phyloP scores from a whole-genome alignment of 1,140 invertebrate genomes.

The Bradynema listronoti region DNA sequence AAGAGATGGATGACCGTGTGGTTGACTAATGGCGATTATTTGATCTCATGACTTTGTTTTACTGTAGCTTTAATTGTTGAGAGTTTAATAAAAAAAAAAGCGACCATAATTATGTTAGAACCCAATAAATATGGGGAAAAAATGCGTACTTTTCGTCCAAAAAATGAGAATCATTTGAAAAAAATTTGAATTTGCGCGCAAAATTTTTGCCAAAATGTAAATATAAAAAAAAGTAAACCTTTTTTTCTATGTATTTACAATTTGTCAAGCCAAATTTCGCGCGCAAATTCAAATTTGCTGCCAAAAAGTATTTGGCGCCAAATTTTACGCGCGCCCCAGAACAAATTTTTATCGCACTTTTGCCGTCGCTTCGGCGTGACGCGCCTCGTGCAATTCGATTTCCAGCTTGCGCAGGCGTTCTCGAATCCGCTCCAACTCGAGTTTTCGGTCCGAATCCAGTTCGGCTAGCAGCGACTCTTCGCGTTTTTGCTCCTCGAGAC shows the following conservation, averaged over 20 bases:
- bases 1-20: too few species aligned
- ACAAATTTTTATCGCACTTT: not conserved
- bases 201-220: too few species aligned
- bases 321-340: not conserved
- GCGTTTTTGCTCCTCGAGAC: constrained; percentile 19
- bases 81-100: too few species aligned
- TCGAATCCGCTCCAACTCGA: constrained; percentile 17
- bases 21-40: too few species aligned
- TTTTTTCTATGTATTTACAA: not conserved
- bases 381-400: constrained; percentile 2
- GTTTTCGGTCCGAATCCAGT: constrained; percentile 22
- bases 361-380: constrained; percentile 1
- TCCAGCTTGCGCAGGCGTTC: too few species aligned
- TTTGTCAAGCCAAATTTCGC: not conserved
- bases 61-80: too few species aligned
- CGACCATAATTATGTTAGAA: too few species aligned
- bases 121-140: too few species aligned
- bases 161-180: too few species aligned
- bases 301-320: not conserved
- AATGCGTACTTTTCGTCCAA: too few species aligned
- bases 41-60: too few species aligned
- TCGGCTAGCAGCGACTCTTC: constrained; percentile 25
- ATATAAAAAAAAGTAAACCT: not conserved
- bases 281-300: not conserved
- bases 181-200: too few species aligned